phyloP scores from a whole-genome alignment of 2,113 vertebrate genomes.

The Phasianus colchicus region DNA sequence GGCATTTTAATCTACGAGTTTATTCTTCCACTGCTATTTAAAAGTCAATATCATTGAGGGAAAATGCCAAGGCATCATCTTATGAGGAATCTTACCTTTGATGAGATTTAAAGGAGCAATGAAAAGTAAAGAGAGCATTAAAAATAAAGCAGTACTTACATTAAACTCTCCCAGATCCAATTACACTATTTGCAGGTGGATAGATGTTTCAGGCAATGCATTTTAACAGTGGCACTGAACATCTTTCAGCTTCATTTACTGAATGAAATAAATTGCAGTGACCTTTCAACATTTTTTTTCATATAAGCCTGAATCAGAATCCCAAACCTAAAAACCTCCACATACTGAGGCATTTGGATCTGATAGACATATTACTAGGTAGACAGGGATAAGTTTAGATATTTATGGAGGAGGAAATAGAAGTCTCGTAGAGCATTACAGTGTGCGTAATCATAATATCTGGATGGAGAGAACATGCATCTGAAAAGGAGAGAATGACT shows the following conservation, averaged over 20 bases:
- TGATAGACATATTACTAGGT: conserved; percentile 2
- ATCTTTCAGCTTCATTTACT: background rate
- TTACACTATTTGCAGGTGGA: background rate
- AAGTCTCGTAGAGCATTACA: background rate
- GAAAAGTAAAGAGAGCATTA: background rate
- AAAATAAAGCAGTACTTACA: background rate
- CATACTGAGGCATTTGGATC: background rate
- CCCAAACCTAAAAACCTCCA: background rate
- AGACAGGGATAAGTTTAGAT: conserved; percentile 32
- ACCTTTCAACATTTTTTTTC: background rate
- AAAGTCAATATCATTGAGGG: background rate
- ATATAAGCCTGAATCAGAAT: conserved; percentile 24
- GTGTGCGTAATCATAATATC: background rate
- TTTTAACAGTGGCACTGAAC: background rate
- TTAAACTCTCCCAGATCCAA: background rate
- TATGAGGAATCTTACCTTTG: background rate
- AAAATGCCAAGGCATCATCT: conserved; percentile 6
- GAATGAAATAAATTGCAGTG: background rate
- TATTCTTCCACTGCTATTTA: background rate
- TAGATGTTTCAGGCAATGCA: background rate
- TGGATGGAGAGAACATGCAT: background rate
- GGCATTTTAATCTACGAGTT: conserved; percentile 19
- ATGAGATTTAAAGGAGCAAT: background rate
- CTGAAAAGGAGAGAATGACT: background rate
- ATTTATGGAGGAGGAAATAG: conserved; percentile 32